These are phyloP conservation scores for Anguilla marmorata DNA, from an alignment of 2,797 vertebrate species.

Conservation along the genomic window DNA sequence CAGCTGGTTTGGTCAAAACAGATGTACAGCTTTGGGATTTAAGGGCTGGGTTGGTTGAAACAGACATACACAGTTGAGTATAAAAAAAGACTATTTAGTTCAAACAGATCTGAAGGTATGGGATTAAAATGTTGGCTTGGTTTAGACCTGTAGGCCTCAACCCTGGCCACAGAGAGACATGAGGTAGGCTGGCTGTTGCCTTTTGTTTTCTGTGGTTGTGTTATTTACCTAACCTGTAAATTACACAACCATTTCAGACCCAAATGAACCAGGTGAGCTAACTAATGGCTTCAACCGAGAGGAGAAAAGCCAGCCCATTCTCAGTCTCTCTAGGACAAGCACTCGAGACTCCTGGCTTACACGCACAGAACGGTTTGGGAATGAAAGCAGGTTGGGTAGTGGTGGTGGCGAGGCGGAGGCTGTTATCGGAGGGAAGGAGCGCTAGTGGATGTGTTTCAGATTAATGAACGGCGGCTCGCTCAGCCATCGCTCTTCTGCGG, in stretches of 20 bases:
- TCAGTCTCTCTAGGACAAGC: neutral
- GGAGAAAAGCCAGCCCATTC: neutral
- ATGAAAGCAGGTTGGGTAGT: neutral
- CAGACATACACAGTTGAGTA: no score
- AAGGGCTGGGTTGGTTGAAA: no score
- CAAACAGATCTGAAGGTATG: neutral
- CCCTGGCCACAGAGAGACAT: neutral
- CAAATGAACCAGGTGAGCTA: neutral
- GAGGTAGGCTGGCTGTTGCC: neutral
- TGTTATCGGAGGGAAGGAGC: neutral
- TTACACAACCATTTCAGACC: neutral
- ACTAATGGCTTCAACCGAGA: neutral
- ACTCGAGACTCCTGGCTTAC: neutral
- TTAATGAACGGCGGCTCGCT: neutral
- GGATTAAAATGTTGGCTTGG: neutral
- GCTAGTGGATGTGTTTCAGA: neutral
- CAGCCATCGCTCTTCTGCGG: neutral
- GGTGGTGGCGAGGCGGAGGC: neutral
- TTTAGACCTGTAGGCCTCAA: neutral
- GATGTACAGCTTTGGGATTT: no score
- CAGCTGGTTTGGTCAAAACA: no score
- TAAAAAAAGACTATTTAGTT: neutral
- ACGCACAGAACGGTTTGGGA: neutral
- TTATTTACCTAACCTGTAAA: neutral
- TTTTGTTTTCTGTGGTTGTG: neutral